Conservation (phyloP, 2,797 vertebrate genomes). For the Coregonus sp. region DNA sequence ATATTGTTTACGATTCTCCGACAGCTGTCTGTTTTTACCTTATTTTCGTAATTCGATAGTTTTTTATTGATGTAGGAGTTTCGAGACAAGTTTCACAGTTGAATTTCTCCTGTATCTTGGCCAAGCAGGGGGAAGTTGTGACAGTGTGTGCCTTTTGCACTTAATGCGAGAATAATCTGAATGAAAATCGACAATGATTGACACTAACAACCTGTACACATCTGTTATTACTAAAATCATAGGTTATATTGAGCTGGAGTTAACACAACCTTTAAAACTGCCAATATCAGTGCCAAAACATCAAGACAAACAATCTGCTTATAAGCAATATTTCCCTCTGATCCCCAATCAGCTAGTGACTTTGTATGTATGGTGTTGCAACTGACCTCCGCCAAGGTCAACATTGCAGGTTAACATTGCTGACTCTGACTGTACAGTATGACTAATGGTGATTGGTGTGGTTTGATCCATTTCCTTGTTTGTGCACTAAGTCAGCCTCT, state of each 20-base stretch:
- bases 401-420: slow-evolving; percentile 37
- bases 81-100: slow-evolving; percentile 56
- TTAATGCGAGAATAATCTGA: slow-evolving; percentile 65
- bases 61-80: slow-evolving; percentile 38
- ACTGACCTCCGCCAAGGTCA: slow-evolving; percentile 66
- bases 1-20: slow-evolving; percentile 54
- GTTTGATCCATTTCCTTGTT: slow-evolving; percentile 51
- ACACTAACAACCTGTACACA: slow-evolving; percentile 55
- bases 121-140: slow-evolving; percentile 64
- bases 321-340: slow-evolving; percentile 37
- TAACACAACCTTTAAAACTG: slow-evolving; percentile 65
- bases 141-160: slow-evolving; percentile 80
- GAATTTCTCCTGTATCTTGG: slow-evolving; percentile 58
- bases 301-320: slow-evolving; percentile 38
- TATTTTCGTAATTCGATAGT: slow-evolving; percentile 28
- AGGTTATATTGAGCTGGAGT: slow-evolving; percentile 51
- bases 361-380: slow-evolving; percentile 61
- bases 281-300: slow-evolving; percentile 69
- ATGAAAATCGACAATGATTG: slow-evolving; percentile 75
- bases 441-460: slow-evolving; percentile 48
- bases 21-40: slow-evolving; percentile 41
- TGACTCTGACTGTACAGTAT: slow-evolving; percentile 65
- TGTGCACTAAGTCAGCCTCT: slow-evolving; percentile 55
- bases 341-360: slow-evolving; percentile 54
- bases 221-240: slow-evolving; percentile 23